Conservation (phyloP, 2,113 vertebrate genomes). For the Eublepharis macularius region DNA sequence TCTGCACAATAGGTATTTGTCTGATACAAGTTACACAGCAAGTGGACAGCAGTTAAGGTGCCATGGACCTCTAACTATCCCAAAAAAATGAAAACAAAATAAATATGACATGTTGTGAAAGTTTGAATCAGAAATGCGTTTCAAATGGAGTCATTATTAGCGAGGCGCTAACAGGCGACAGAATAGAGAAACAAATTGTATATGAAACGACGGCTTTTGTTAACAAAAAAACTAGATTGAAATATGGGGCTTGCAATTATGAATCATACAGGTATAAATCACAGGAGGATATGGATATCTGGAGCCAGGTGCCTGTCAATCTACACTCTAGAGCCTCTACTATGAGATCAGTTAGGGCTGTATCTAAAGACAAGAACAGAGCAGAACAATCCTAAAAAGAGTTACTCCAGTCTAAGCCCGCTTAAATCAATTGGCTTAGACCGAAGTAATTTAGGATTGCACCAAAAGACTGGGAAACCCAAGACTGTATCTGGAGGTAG, state of each 20-base stretch:
- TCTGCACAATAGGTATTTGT: neutral
- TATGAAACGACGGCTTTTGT: neutral
- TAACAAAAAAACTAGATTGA: neutral
- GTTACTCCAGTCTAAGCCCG: too few relatives aligned
- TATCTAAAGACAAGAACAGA: neutral
- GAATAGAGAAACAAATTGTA: neutral
- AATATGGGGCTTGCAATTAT: neutral
- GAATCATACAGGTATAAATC: neutral
- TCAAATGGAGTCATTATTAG: neutral
- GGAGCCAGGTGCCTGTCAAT: neutral
- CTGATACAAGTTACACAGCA: neutral
- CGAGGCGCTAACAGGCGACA: neutral
- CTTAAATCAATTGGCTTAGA: too few relatives aligned
- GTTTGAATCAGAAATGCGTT: conserved; percentile 6
- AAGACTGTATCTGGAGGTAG: neutral
- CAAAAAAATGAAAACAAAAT: neutral
- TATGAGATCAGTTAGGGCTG: neutral
- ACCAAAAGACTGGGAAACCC: neutral
- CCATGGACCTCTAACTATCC: neutral
- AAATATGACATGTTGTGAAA: neutral
- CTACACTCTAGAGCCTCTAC: too few relatives aligned
- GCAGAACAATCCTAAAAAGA: too few relatives aligned
- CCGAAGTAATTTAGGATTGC: too few relatives aligned
- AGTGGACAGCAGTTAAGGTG: neutral
- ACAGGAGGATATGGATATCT: neutral